Percentiles rank a stretch among this genome's conserved stretches.
Evolutionary conservation across 2,797 vertebrate genomes (phyloP).

Genomic region (Onychomys torridus): DNA sequence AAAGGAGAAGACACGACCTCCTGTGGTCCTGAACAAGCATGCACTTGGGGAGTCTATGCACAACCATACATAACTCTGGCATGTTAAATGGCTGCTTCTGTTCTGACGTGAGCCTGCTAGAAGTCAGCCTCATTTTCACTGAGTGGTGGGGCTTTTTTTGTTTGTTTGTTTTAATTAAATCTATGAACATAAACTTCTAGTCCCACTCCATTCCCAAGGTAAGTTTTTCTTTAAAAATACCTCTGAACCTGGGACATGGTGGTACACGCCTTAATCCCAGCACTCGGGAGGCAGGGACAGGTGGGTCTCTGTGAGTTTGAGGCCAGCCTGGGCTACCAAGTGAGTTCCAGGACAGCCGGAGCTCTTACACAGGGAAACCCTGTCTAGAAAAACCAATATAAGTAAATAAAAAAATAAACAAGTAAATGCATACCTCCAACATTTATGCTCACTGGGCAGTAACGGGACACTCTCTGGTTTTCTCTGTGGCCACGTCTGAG

Average conservation of each 20-base stretch:
- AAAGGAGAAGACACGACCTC: too few relatives aligned
- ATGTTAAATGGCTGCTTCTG: neutral
- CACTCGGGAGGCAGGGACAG: too few relatives aligned
- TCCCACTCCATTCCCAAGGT: neutral
- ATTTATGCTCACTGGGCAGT: neutral
- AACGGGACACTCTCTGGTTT: neutral
- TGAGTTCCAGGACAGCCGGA: too few relatives aligned
- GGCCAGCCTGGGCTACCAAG: too few relatives aligned
- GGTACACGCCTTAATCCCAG: too few relatives aligned
- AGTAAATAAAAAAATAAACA: too few relatives aligned
- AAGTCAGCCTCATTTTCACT: neutral
- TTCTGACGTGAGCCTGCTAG: neutral
- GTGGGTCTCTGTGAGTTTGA: too few relatives aligned
- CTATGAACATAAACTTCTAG: neutral
- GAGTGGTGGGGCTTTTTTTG: neutral
- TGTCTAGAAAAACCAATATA: too few relatives aligned
- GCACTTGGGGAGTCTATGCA: neutral
- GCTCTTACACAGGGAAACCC: too few relatives aligned
- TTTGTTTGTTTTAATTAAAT: neutral
- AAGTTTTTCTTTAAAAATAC: slow-evolving; percentile 48
- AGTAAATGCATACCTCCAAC: neutral
- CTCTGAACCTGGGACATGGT: too few relatives aligned
- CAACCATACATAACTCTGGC: neutral
- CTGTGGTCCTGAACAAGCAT: too few relatives aligned
- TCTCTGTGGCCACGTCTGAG: neutral